Percentiles rank a stretch among this genome's conserved stretches.
These are phyloP conservation scores for Trogon surrucura DNA, from an alignment of 2,113 vertebrate genomes.

Conservation along the genomic window DNA sequence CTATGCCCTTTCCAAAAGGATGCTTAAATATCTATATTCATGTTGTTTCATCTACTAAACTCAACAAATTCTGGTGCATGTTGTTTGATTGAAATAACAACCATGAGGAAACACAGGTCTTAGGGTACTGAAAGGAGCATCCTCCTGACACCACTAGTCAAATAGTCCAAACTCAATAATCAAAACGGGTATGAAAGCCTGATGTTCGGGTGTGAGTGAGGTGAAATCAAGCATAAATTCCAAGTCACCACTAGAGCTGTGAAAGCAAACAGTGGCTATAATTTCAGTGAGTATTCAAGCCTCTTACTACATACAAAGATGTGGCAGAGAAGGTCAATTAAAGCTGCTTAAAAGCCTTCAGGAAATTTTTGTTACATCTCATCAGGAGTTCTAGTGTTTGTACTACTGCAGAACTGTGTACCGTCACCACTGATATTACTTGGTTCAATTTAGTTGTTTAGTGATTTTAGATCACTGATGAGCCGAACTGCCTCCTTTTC, in stretches of 20 bases:
- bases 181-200: background rate
- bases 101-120: background rate
- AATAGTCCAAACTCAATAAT: background rate
- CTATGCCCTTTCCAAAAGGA: background rate
- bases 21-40: background rate
- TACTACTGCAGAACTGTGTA: background rate
- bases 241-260: background rate
- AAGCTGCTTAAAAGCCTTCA: background rate
- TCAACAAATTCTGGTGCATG: background rate
- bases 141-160: background rate
- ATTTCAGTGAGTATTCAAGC: background rate
- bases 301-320: background rate
- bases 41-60: background rate
- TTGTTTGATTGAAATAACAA: background rate
- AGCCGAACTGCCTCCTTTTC: background rate
- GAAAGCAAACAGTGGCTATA: background rate
- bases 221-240: background rate
- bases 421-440: background rate
- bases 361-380: background rate
- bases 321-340: background rate
- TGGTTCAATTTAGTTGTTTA: background rate
- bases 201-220: background rate
- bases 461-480: background rate
- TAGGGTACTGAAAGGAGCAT: background rate
- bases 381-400: background rate